Conservation (phyloP, 2,797 vertebrate genomes). For the Acomys russatus region DNA sequence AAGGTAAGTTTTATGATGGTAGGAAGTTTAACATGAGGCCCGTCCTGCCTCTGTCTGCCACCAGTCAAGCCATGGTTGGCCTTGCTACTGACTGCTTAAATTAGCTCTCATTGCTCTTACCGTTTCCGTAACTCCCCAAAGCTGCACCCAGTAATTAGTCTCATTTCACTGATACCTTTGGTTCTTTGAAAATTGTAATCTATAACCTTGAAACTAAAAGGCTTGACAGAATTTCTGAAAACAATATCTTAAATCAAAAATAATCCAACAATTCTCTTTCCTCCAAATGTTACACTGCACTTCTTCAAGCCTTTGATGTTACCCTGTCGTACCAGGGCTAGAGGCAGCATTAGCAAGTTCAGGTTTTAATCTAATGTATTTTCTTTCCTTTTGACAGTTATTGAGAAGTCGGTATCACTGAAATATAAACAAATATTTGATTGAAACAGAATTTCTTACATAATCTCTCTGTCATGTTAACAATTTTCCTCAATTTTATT, state of each 20-base stretch:
- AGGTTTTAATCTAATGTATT: slow-evolving; percentile 7
- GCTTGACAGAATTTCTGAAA: slow-evolving; percentile 29
- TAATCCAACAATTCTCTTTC: neutral
- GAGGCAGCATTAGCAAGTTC: slow-evolving; percentile 1
- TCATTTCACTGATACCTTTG: slow-evolving; percentile 9
- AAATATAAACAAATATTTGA: slow-evolving; percentile 47
- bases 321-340: neutral
- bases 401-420: slow-evolving; percentile 38
- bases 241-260: slow-evolving; percentile 46
- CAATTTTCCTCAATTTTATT: neutral
- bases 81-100: neutral
- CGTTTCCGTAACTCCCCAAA: slow-evolving; percentile 14
- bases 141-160: slow-evolving; percentile 20
- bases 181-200: slow-evolving; percentile 14
- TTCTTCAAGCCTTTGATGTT: neutral
- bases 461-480: neutral
- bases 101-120: neutral
- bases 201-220: neutral
- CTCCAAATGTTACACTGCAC: neutral
- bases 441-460: slow-evolving; percentile 41
- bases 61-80: neutral
- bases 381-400: slow-evolving; percentile 44
- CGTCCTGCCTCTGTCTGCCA: neutral
- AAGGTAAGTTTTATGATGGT: neutral
- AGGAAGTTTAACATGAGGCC: neutral